phyloP scores from a whole-genome alignment of 2,888 invertebrate species.

The Tachystola acroxantha region DNA sequence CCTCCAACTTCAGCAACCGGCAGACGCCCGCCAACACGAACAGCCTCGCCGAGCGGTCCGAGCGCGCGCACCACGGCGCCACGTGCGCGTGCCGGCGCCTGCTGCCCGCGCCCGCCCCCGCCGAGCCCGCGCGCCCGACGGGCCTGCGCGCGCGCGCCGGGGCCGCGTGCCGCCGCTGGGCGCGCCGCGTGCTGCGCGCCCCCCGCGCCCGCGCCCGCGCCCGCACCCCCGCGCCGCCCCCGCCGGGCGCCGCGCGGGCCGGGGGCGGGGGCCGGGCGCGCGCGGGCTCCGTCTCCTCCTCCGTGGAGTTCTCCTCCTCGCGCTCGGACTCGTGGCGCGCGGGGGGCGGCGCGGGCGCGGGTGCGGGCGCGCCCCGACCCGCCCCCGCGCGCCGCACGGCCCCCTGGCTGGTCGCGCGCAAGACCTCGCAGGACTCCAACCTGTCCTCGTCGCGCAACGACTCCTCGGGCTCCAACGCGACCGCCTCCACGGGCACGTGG shows the following conservation, averaged over 20 bases:
- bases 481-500: conserved; percentile 94
- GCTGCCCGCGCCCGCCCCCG: conserved; percentile 88
- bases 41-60: conserved; percentile 88
- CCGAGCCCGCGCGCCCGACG: conserved; percentile 80
- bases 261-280: conserved; percentile 60
- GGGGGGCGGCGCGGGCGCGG: conserved; percentile 91
- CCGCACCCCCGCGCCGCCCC: conserved; percentile 55
- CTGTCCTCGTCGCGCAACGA: conserved; percentile 94
- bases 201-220: conserved; percentile 80
- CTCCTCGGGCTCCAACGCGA: conserved; percentile 92
- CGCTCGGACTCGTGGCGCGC: conserved; percentile 93
- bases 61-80: conserved; percentile 82
- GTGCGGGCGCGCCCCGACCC: conserved; percentile 87
- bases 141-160: conserved; percentile 63
- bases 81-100: conserved; percentile 79
- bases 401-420: conserved; percentile 93
- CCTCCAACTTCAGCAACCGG: conserved; percentile 91
- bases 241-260: conserved; percentile 30
- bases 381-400: conserved; percentile 90
- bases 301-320: conserved; percentile 93
- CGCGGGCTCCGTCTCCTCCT: conserved; percentile 90
- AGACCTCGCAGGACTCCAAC: conserved; percentile 95
- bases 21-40: conserved; percentile 93
- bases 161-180: conserved; percentile 80
- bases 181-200: conserved; percentile 79